Percentiles rank a stretch among this genome's conserved stretches.
phyloP scores from a whole-genome alignment of 1,140 invertebrate species.

The Sycophaga agraensis region DNA sequence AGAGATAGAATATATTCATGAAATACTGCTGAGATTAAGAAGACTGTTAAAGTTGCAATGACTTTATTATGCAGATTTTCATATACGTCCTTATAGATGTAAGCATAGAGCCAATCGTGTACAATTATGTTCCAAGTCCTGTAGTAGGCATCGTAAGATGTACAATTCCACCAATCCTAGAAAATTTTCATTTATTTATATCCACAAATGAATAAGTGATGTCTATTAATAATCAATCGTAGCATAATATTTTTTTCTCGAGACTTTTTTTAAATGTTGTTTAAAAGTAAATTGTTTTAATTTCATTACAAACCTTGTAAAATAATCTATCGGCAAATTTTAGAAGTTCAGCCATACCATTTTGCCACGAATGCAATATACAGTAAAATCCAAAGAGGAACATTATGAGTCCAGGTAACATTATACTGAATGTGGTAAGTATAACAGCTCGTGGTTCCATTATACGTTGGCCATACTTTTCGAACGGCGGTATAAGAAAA shows the following conservation, averaged over 20 bases:
- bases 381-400: constrained; percentile 81
- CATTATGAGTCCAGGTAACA: constrained; percentile 73
- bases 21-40: constrained; percentile 70
- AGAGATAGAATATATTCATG: constrained; percentile 85
- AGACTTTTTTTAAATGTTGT: too few species aligned
- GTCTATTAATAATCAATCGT: too few species aligned
- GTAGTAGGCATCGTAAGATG: constrained; percentile 79
- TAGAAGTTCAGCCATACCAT: constrained; percentile 84
- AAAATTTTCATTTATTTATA: too few species aligned
- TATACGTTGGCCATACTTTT: constrained; percentile 68
- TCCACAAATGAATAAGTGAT: too few species aligned
- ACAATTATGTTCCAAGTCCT: constrained; percentile 93
- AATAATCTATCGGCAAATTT: constrained; percentile 84
- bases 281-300: background rate
- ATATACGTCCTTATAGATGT: constrained; percentile 86
- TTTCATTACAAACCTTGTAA: constrained; percentile 64
- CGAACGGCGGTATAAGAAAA: constrained; percentile 71
- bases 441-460: constrained; percentile 64
- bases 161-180: constrained; percentile 94
- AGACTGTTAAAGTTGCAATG: constrained; percentile 62
- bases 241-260: too few species aligned
- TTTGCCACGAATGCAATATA: constrained; percentile 85
- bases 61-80: constrained; percentile 60
- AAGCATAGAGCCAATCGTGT: constrained; percentile 91
- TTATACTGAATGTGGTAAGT: constrained; percentile 69